Base-by-base conservation (phyloP, 2,113 vertebrate species). In the Rhadina sibilatrix region DNA sequence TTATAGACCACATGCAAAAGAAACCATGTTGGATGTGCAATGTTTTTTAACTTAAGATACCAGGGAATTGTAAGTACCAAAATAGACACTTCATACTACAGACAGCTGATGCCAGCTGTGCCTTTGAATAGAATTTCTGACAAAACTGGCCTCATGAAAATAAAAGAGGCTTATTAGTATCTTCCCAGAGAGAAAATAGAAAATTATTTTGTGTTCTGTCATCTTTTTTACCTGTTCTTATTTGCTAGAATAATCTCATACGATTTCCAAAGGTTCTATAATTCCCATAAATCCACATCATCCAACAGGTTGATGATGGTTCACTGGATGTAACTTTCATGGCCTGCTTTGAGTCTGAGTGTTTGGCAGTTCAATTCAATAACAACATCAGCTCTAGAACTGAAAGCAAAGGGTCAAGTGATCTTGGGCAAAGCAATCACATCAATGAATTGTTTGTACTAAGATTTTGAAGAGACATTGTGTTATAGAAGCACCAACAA, bases 91-190 rank as follows among this genome's bases (percentile, higher is more conserved):
- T 72, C 44, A 11, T 83, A 40, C 50, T 63, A 33, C 10, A 47
- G 64, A 54, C 83, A 95, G 93, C 50, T 93, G 78, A 66, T 88
- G 54, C 66, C 90, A 95, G 91, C 71, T 95, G 59, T 69, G 46
- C 22, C 50, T 89, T 87, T 53, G 35, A 90, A 63, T 11, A 83
- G 46, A 74, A 76, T 84, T 82, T 82, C 78, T 65, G 59, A 50
- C 19, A 94, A 65, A 89, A 77, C 6, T 47, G 33, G 40, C 33
- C 19, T 68, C 6, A 5, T 19, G 50, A 72, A 91, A 86, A 80
- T n/a, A 92, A 38, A 70, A 78, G 7, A 63, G 11, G 1, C 16
- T 59, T 71, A 64, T 68, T 78, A 81, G 8, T 53, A 83, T 52
- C 63, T 83, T 59, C 22, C 13, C 33, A 42, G 83, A 42, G 44